These are phyloP conservation scores for Gryllus bimaculatus DNA, from an alignment of 1,140 invertebrate genomes.

Conservation along the genomic window DNA sequence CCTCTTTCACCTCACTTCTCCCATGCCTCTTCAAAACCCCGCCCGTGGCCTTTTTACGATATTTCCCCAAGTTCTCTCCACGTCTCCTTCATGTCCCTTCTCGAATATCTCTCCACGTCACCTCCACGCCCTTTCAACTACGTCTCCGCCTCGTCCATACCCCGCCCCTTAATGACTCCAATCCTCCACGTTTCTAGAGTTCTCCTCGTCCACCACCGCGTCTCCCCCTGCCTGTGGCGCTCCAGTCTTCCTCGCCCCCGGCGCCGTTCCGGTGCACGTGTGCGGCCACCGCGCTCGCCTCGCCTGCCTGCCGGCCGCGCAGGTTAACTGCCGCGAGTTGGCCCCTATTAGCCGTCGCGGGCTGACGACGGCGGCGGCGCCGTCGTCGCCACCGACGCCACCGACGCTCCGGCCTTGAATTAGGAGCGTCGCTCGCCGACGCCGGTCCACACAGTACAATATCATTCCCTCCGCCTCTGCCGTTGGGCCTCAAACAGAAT, in stretches of 20 bases:
- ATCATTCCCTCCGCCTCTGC: background rate
- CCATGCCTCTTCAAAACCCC: background rate
- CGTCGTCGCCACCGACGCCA: no score
- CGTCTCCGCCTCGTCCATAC: background rate
- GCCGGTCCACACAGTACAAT: no score
- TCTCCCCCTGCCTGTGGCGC: no score
- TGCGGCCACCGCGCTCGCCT: no score
- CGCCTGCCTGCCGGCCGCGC: background rate
- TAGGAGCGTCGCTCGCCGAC: no score
- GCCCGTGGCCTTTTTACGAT: no score
- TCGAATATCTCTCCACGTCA: no score
- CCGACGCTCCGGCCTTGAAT: no score
- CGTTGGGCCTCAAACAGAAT: background rate
- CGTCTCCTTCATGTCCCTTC: background rate
- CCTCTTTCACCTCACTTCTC: background rate
- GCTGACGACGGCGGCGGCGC: no score
- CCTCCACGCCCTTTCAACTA: background rate
- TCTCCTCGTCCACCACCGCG: background rate
- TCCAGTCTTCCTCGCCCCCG: slow-evolving; percentile 8
- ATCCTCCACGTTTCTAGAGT: background rate
- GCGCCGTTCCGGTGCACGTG: background rate
- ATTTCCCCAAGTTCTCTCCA: background rate
- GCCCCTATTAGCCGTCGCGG: background rate
- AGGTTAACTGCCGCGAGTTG: slow-evolving; percentile 2
- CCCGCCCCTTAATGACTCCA: background rate